A percentile compares a stretch with the other conserved stretches of the same genome.
Evolutionary conservation across 2,113 vertebrate genomes (phyloP).

Genomic region (Corvus cornix): DNA sequence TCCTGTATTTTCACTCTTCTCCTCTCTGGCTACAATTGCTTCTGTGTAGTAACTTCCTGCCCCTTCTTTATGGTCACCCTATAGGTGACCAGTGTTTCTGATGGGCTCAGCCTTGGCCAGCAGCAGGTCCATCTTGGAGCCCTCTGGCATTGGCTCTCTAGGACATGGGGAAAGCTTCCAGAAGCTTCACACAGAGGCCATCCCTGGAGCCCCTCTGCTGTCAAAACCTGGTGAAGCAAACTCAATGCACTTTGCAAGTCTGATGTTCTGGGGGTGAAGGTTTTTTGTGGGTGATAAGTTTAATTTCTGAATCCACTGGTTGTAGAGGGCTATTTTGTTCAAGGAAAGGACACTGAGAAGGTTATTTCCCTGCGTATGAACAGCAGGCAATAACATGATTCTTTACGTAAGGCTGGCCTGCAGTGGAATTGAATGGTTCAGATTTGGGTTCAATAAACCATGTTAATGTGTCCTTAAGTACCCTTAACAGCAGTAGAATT

Average conservation of each 20-base stretch:
- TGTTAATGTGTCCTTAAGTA: neutral
- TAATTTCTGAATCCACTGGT: neutral
- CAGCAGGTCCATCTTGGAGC: neutral
- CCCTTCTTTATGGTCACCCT: neutral
- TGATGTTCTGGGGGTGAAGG: neutral
- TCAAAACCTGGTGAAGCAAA: neutral
- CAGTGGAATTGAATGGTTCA: neutral
- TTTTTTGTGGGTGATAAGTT: neutral
- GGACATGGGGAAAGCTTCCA: neutral
- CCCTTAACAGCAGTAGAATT: neutral
- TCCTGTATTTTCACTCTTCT: neutral
- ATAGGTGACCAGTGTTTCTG: fast-evolving
- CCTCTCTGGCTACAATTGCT: neutral
- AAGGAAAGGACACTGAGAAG: neutral
- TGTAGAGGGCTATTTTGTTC: neutral
- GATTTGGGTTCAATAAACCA: neutral
- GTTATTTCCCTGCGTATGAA: neutral
- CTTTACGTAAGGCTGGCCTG: neutral
- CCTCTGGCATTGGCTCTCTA: fast-evolving
- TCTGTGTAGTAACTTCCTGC: neutral
- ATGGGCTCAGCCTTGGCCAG: neutral
- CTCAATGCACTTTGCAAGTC: neutral
- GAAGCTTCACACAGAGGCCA: neutral
- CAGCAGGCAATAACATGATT: neutral
- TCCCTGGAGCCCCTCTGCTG: neutral